Base-by-base conservation (phyloP, 2,797 vertebrate species). In the Emys orbicularis region DNA sequence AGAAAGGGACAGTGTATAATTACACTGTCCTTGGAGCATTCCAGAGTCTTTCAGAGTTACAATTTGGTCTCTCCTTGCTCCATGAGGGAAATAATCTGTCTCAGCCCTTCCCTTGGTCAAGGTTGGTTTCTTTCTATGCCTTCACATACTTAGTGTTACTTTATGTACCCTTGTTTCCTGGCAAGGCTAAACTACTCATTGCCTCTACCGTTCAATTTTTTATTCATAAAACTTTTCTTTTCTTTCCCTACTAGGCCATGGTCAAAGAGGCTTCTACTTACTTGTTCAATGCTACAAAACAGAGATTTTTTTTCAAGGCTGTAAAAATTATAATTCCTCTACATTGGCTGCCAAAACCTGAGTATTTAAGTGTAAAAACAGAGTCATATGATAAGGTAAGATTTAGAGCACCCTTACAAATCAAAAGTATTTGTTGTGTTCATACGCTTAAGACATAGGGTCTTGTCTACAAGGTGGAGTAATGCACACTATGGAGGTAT, bases 301-400 rank as follows among this genome's bases (percentile, higher is more conserved):
- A 97, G 79, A 93, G 95, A 86, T 96, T 98, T 94, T 98, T 96
- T 86, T 98, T 98, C 95, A 98, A 97, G 93, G 96, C 79, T 79
- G 96, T 96, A 94, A 97, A 97, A 88, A 97, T 98, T 90, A 86
- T 98, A 96, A 97, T 98, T 93, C 98, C 98, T 54, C 92, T 97
- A 89, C 98, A 82, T 0, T 98, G 98, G 98, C 80, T 72, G n/a
- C 53, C 85, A 47, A 97, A 96, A 27, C 41, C 61, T 61, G 95
- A 83, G 4, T 98, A 98, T 76, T 61, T 79, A 88, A 97, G 92
- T 94, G 84, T 97, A 41, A 98, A 97, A 95, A 97, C 94, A 1
- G 98, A 98, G 95, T 98, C 98, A 47, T 97, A 97, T 80, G 94
- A 97, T 84, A 97, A 98, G 89, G 98, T 98, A 95, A 97, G 97